These are phyloP conservation scores for Percopsis transmontana DNA, from an alignment of 2,113 vertebrate genomes.

Conservation along the genomic window DNA sequence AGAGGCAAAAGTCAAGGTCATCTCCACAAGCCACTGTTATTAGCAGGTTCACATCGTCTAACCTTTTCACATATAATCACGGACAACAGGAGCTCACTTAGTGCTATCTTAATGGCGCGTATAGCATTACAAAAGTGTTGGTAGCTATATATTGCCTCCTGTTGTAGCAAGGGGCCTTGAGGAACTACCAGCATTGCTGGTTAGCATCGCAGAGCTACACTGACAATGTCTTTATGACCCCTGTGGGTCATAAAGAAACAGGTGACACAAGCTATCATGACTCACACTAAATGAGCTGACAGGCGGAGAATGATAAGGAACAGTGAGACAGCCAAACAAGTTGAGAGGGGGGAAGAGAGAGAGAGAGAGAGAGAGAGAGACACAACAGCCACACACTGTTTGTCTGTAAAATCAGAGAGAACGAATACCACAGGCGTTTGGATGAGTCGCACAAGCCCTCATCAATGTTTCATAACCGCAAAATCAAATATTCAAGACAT, in stretches of 20 bases:
- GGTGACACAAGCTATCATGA: too few species aligned
- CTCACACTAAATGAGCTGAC: too few species aligned
- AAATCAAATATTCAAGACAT: slow-evolving; percentile 38
- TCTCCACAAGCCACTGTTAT: too few species aligned
- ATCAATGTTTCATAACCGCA: slow-evolving; percentile 37
- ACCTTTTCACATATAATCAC: background rate
- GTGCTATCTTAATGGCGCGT: background rate
- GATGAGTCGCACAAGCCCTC: slow-evolving; percentile 5
- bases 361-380: background rate
- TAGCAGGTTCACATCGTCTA: background rate
- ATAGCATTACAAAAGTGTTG: background rate
- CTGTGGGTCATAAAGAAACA: background rate
- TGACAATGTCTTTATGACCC: background rate
- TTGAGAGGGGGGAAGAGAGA: background rate
- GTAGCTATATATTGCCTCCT: background rate
- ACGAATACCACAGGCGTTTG: background rate
- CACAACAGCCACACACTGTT: background rate
- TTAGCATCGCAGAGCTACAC: background rate
- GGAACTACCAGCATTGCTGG: background rate
- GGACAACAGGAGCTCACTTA: background rate
- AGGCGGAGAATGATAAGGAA: background rate
- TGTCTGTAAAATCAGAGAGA: slow-evolving; percentile 1
- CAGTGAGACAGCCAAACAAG: background rate
- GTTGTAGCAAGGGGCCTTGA: background rate
- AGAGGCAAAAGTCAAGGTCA: too few species aligned